Conservation (phyloP, 2,888 invertebrate species). For the Phaonia tiefii region DNA sequence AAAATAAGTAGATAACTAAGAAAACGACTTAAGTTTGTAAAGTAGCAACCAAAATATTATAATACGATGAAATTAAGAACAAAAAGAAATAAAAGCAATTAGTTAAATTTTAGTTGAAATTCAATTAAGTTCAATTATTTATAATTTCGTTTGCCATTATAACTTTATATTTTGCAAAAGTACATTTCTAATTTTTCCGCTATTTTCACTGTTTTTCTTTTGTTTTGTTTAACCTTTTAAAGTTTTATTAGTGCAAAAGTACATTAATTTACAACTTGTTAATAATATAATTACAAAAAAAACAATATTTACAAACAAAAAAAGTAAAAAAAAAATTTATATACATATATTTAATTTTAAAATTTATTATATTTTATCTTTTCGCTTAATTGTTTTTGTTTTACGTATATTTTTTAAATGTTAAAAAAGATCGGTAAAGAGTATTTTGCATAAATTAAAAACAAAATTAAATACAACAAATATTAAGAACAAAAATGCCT, state of each 20-base stretch:
- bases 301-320: slow-evolving; percentile 38
- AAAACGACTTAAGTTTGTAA: slow-evolving; percentile 62
- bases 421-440: slow-evolving; percentile 52
- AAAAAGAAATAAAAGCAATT: slow-evolving; percentile 51
- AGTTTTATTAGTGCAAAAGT: slow-evolving; percentile 62
- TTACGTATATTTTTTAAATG: slow-evolving; percentile 47
- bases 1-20: slow-evolving; percentile 14
- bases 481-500: neutral
- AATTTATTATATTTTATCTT: slow-evolving; percentile 74
- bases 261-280: slow-evolving; percentile 66
- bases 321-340: slow-evolving; percentile 70
- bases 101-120: slow-evolving; percentile 66
- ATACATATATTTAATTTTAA: slow-evolving; percentile 71
- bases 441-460: slow-evolving; percentile 62
- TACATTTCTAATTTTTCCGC: neutral
- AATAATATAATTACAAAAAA: slow-evolving; percentile 65
- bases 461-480: slow-evolving; percentile 23
- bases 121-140: slow-evolving; percentile 44
- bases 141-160: slow-evolving; percentile 28
- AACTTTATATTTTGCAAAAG: neutral
- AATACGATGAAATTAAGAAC: slow-evolving; percentile 46
- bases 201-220: slow-evolving; percentile 12
- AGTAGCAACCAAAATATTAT: slow-evolving; percentile 56
- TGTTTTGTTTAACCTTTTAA: slow-evolving; percentile 26
- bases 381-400: slow-evolving; percentile 65